These are phyloP conservation scores for Chaetophractus vellerosus DNA, from an alignment of 2,797 vertebrate species.

Conservation along the genomic window DNA sequence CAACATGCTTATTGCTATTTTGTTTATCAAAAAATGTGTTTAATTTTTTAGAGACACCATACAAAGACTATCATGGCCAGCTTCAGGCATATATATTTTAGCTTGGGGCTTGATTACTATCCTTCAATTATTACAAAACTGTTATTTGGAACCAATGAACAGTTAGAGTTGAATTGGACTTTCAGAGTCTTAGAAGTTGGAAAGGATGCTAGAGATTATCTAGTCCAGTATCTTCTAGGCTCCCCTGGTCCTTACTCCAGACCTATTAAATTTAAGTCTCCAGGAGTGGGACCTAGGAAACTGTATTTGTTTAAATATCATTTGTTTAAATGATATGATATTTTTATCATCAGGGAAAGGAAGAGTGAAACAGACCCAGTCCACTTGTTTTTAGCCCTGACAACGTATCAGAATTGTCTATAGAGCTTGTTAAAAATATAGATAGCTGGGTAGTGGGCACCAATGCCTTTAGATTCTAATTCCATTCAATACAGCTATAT, in stretches of 20 bases:
- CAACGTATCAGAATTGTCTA: neutral
- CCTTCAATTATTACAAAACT: constrained; percentile 62
- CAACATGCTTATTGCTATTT: constrained; percentile 55
- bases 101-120: neutral
- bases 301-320: constrained; percentile 46
- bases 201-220: neutral
- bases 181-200: constrained; percentile 27
- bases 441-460: neutral
- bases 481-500: neutral
- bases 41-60: constrained; percentile 58
- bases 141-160: neutral
- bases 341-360: constrained; percentile 31
- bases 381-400: neutral
- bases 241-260: constrained; percentile 34
- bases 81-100: constrained; percentile 51
- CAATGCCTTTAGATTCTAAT: neutral
- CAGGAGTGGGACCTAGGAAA: neutral
- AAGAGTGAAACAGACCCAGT: neutral
- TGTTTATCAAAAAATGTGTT: constrained; percentile 70
- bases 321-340: constrained; percentile 52
- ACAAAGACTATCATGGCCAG: constrained; percentile 35
- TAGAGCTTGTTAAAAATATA: neutral
- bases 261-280: constrained; percentile 40
- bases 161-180: neutral
- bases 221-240: neutral